Evolutionary conservation across 2,888 invertebrate genomes (phyloP).

Genomic region (Lepidocyrtinus sp.): DNA sequence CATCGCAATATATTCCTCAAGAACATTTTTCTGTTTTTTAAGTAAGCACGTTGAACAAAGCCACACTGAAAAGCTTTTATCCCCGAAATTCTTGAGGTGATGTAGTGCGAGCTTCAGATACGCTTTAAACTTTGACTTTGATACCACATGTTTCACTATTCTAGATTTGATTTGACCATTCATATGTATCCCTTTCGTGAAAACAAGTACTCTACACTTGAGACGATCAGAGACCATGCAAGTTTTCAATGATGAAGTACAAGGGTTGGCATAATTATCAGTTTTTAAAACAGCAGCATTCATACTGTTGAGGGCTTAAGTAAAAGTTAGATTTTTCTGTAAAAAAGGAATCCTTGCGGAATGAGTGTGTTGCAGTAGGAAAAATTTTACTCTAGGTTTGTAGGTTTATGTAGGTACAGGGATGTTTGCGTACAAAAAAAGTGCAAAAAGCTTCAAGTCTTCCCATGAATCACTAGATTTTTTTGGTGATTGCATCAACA

Average conservation of each 20-base stretch:
- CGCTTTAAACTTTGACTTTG: conserved; percentile 3
- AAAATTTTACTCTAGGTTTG: conserved; percentile 6
- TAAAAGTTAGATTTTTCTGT: conserved; percentile 4
- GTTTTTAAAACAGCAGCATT: conserved; percentile 4
- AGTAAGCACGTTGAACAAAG: conserved; percentile 1
- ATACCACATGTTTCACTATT: conserved; percentile 2
- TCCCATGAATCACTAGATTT: neutral
- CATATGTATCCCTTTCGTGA: neutral
- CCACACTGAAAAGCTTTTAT: conserved; percentile 18
- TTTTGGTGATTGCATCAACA: neutral
- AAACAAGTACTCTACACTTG: neutral
- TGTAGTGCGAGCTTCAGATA: neutral
- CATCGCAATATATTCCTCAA: conserved; percentile 26
- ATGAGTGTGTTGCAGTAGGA: neutral
- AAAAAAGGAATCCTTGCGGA: neutral
- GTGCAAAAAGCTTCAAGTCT: neutral
- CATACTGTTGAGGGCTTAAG: neutral
- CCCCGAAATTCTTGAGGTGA: neutral
- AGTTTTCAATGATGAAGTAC: conserved; percentile 1
- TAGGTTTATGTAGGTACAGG: conserved; percentile 6
- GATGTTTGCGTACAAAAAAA: neutral
- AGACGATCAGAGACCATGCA: conserved; percentile 16
- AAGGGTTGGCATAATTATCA: conserved; percentile 15
- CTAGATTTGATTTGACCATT: conserved; percentile 6
- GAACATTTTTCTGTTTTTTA: conserved; percentile 8